Percentiles rank a stretch among this genome's conserved stretches.
Conservation (phyloP, 1,140 invertebrate genomes). For the Diorhabda sublineata region DNA sequence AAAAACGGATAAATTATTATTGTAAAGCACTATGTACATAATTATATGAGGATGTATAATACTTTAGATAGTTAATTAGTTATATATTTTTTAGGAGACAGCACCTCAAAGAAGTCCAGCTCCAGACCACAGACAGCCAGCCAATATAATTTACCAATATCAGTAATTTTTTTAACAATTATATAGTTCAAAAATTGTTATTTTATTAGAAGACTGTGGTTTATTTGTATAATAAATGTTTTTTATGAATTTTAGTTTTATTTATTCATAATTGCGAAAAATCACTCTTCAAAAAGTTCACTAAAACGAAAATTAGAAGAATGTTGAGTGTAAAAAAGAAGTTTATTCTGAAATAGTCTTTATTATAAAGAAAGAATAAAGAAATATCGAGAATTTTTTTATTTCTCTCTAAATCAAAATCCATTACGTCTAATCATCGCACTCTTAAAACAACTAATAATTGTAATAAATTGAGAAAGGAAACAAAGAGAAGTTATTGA, state of each 20-base stretch:
- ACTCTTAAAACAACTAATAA: no score
- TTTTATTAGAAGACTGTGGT: background rate
- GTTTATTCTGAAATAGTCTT: no score
- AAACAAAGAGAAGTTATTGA: no score
- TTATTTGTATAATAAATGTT: background rate
- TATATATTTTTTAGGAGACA: slow-evolving; percentile 15
- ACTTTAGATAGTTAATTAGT: no score
- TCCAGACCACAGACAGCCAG: slow-evolving; percentile 13
- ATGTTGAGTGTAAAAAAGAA: no score
- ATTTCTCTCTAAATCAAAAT: no score
- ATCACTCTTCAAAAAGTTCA: no score
- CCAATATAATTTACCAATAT: slow-evolving; percentile 26
- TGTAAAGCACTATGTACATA: background rate
- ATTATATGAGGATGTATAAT: background rate
- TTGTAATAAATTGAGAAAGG: no score
- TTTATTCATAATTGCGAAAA: background rate
- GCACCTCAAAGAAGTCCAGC: slow-evolving; percentile 18
- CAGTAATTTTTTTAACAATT: slow-evolving; percentile 18
- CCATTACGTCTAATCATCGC: no score
- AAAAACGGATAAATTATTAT: background rate
- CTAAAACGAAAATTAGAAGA: no score
- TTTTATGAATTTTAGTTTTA: background rate
- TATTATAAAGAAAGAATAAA: no score
- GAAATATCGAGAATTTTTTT: no score
- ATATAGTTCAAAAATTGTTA: background rate